phyloP scores from a whole-genome alignment of 2,888 invertebrate genomes.

The Halictus ligatus region DNA sequence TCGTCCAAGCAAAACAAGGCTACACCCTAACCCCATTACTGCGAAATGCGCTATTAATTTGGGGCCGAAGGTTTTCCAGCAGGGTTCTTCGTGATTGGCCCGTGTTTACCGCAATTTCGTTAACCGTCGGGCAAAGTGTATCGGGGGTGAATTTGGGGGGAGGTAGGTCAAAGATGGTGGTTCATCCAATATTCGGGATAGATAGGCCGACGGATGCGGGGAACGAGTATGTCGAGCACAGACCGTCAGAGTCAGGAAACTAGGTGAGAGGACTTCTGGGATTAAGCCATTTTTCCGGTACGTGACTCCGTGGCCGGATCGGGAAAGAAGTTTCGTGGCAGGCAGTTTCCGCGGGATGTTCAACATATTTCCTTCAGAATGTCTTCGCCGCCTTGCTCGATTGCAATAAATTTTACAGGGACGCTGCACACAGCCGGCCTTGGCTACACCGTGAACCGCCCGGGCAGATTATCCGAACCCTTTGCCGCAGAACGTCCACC shows the following conservation, averaged over 20 bases:
- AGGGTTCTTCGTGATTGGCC: no score
- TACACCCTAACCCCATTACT: no score
- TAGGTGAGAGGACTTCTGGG: conserved; percentile 69
- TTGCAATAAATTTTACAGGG: conserved; percentile 65
- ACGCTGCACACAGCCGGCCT: conserved; percentile 30
- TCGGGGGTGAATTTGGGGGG: conserved; percentile 32
- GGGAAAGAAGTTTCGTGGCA: conserved; percentile 53
- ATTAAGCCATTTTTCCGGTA: conserved; percentile 71
- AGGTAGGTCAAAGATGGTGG: conserved; percentile 22
- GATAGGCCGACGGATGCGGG: conserved; percentile 56
- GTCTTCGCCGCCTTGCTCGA: conserved; percentile 66
- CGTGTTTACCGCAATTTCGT: conserved; percentile 12
- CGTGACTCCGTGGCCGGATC: conserved; percentile 61
- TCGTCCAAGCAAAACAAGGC: no score
- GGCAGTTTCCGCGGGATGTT: conserved; percentile 54
- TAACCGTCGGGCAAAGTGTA: conserved; percentile 32
- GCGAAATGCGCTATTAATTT: no score
- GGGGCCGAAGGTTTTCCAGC: no score
- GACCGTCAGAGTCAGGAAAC: conserved; percentile 62
- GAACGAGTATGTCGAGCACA: conserved; percentile 45
- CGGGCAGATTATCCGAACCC: neutral
- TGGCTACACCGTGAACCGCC: conserved; percentile 36
- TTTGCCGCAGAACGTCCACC: neutral
- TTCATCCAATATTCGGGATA: conserved; percentile 56
- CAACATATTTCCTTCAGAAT: conserved; percentile 63